Conservation (phyloP, 2,113 vertebrate genomes). For the Octodon degus region DNA sequence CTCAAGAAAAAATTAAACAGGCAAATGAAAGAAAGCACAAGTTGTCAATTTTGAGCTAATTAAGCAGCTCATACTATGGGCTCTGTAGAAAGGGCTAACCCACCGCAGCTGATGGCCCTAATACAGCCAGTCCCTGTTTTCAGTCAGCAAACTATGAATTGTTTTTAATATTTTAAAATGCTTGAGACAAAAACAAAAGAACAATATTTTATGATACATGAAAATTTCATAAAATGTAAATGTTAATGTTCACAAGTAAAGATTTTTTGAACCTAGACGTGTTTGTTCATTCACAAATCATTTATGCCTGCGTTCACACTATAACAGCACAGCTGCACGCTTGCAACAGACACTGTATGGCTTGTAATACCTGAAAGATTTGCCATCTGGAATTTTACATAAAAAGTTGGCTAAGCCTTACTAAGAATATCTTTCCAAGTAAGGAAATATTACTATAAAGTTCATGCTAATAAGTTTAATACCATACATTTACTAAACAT, state of each 20-base stretch:
- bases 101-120: not conserved
- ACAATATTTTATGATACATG: not conserved
- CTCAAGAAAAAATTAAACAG: not conserved
- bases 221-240: slow-evolving; percentile 34
- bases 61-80: not conserved
- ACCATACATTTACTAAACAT: not conserved
- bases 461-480: slow-evolving; percentile 32
- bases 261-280: not conserved
- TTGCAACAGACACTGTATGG: not conserved
- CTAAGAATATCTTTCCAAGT: not conserved
- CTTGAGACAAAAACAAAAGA: slow-evolving; percentile 1
- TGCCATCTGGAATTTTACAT: not conserved
- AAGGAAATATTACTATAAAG: slow-evolving; percentile 42
- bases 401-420: not conserved
- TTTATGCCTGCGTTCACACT: not conserved
- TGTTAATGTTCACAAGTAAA: not conserved
- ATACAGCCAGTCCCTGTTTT: not conserved
- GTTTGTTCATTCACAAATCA: not conserved
- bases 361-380: not conserved
- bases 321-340: not conserved
- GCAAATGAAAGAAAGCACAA: not conserved
- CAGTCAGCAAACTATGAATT: not conserved
- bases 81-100: not conserved
- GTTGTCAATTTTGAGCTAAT: not conserved
- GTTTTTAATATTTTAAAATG: not conserved